Evolutionary conservation across 2,888 invertebrate species (phyloP).

Genomic region (Silvanus unidentatus): DNA sequence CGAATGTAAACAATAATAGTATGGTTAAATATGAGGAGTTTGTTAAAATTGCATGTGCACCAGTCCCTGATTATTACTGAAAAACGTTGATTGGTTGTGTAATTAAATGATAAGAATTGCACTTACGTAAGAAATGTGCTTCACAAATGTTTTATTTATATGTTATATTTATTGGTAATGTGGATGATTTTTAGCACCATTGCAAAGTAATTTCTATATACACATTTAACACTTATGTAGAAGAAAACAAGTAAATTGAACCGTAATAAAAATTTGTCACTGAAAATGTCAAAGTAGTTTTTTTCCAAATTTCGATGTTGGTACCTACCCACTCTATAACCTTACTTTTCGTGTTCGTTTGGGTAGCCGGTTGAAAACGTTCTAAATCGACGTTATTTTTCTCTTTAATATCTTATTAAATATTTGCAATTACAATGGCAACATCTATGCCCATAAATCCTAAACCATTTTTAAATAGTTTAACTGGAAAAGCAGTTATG

Average conservation of each 20-base stretch:
- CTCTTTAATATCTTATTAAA: not conserved
- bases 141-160: no score
- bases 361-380: no score
- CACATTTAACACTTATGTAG: no score
- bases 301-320: no score
- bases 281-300: no score
- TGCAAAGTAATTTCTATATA: no score
- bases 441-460: slow-evolving; percentile 96
- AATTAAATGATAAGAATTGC: slow-evolving; percentile 1
- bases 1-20: slow-evolving; percentile 75
- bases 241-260: no score
- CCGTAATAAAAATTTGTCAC: no score
- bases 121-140: not conserved
- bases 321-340: no score
- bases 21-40: slow-evolving; percentile 86
- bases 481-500: slow-evolving; percentile 96
- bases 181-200: no score
- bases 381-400: not conserved
- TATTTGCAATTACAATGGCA: slow-evolving; percentile 50
- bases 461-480: slow-evolving; percentile 95
- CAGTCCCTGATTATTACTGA: slow-evolving; percentile 87
- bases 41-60: slow-evolving; percentile 87
- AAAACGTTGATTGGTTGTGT: slow-evolving; percentile 11
- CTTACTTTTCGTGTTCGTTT: no score
- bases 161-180: no score